Percentiles rank a stretch among this genome's conserved stretches.
These are phyloP conservation scores for Drosophila kuntzei DNA, from an alignment of 2,888 invertebrate genomes.

Conservation along the genomic window DNA sequence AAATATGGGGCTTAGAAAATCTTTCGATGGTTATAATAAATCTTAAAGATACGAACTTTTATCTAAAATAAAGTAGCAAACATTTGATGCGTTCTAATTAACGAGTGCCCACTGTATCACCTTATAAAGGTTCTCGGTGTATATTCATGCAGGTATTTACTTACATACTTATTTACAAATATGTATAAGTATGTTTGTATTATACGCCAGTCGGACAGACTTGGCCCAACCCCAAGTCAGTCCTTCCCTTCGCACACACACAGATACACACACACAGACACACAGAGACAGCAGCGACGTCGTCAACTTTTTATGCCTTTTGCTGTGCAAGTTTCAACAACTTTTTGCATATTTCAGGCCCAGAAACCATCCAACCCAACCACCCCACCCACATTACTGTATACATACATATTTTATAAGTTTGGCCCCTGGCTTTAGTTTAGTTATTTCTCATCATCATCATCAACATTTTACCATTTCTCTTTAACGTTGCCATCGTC, in stretches of 20 bases:
- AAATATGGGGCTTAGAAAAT: too few relatives aligned
- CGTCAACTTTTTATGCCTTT: slow-evolving; percentile 59
- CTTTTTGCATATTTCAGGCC: slow-evolving; percentile 71
- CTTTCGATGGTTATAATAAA: background rate
- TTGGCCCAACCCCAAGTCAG: slow-evolving; percentile 25
- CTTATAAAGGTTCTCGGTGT: slow-evolving; percentile 9
- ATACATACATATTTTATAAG: slow-evolving; percentile 67
- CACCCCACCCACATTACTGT: slow-evolving; percentile 66
- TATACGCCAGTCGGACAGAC: slow-evolving; percentile 33
- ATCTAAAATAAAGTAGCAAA: background rate
- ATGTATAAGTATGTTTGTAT: slow-evolving; percentile 26
- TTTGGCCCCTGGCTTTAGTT: slow-evolving; percentile 54
- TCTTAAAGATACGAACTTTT: background rate
- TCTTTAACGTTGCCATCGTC: slow-evolving; percentile 39
- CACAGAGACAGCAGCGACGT: slow-evolving; percentile 19
- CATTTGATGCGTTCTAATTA: slow-evolving; percentile 1
- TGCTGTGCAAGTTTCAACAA: slow-evolving; percentile 65
- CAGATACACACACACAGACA: slow-evolving; percentile 11
- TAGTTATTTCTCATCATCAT: slow-evolving; percentile 59
- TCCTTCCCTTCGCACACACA: slow-evolving; percentile 2
- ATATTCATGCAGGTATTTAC: slow-evolving; percentile 19
- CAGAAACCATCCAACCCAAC: slow-evolving; percentile 26
- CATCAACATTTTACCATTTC: slow-evolving; percentile 38
- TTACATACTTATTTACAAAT: background rate
- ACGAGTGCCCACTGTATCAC: slow-evolving; percentile 5